A percentile compares a stretch with the other conserved stretches of the same genome.
Conservation (phyloP, 2,113 vertebrate species). For the Actenoides hombroni region DNA sequence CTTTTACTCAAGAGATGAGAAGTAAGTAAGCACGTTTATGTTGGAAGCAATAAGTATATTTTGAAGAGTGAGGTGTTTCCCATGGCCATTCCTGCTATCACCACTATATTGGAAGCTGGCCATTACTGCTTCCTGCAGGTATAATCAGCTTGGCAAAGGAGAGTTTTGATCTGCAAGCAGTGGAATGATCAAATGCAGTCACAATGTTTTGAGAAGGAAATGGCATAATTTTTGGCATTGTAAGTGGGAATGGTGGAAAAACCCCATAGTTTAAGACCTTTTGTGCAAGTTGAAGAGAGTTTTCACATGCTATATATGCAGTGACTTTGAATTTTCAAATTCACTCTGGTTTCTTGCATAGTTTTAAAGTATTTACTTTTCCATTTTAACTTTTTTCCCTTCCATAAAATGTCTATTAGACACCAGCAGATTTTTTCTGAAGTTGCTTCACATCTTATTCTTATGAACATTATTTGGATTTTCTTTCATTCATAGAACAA, state of each 20-base stretch:
- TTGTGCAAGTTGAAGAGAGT: not conserved
- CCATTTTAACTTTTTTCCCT: not conserved
- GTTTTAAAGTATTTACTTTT: not conserved
- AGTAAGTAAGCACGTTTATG: not conserved
- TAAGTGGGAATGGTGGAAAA: not conserved
- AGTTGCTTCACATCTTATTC: not conserved
- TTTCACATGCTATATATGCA: not conserved
- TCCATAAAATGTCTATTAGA: not conserved
- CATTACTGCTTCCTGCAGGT: not conserved
- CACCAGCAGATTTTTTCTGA: not conserved
- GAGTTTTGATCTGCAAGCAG: not conserved
- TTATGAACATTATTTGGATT: not conserved
- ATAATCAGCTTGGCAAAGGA: conserved; percentile 6
- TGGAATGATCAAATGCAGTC: conserved; percentile 39
- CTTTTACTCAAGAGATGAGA: not conserved
- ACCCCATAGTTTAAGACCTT: not conserved
- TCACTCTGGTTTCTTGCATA: not conserved
- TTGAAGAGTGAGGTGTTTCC: not conserved
- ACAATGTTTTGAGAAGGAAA: conserved; percentile 53
- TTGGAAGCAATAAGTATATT: not conserved
- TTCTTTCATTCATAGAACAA: not conserved
- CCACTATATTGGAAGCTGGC: not conserved
- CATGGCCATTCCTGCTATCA: not conserved
- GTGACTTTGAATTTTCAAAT: conserved; percentile 2
- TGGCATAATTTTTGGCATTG: conserved; percentile 34